Conservation (phyloP, 92 coral and sea anemone species). For the Montipora capitata region DNA sequence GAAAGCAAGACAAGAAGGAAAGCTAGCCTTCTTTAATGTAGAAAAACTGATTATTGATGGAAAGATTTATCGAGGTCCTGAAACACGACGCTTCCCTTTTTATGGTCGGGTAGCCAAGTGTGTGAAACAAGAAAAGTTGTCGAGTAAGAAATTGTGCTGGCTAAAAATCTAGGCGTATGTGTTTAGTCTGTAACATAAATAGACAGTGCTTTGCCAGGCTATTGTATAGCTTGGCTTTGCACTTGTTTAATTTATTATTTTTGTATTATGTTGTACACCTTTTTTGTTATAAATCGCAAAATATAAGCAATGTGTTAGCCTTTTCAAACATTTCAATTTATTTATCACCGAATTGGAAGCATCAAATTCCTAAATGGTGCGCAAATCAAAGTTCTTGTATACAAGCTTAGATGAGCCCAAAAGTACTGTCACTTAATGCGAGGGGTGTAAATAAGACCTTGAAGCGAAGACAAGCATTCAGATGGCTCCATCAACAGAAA, state of each 20-base stretch:
- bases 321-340: no score
- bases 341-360: not conserved
- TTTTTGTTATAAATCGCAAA: no score
- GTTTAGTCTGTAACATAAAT: not conserved
- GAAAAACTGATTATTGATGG: constrained; percentile 22
- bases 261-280: no score
- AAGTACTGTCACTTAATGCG: not conserved
- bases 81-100: not conserved
- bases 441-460: not conserved
- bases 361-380: not conserved
- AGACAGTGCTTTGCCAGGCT: not conserved
- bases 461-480: not conserved
- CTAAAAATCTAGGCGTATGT: not conserved
- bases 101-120: not conserved
- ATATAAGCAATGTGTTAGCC: no score
- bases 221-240: not conserved
- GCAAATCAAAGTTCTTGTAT: not conserved
- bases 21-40: constrained; percentile 2
- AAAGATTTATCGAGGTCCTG: not conserved
- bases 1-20: constrained; percentile 9
- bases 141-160: not conserved
- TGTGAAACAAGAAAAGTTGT: not conserved
- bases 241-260: not conserved
- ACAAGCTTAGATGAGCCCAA: not conserved
- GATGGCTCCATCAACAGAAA: not conserved